Base-by-base conservation (phyloP, 2,888 invertebrate species). In the Temnothorax unifasciatus region DNA sequence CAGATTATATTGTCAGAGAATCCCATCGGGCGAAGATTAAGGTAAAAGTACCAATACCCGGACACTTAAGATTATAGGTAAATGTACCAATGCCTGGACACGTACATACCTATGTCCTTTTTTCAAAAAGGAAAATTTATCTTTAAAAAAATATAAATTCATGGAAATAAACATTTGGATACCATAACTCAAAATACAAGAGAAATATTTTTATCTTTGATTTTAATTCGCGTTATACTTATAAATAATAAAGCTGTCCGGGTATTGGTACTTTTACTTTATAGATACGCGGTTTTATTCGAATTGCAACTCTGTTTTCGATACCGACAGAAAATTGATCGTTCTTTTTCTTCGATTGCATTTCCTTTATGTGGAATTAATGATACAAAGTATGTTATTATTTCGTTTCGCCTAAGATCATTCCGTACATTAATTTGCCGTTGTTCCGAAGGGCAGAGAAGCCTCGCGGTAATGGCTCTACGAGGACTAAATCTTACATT, bases 401-500 rank as follows among this genome's bases (percentile, higher is more conserved):
- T 52, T 38, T 41, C 25, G 0, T 52, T 38, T 76, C 3, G 4
- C 52, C 4, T 13, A 13, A 29, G 25, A 18, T 76, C 5, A 52
- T 50, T 18, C 18, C 25, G 41, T 68, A 44, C n/a, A 44, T 41
- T 41, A 3, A 41, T 76, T 68, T 77, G n/a, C 15, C 9, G 44
- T 77, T 77, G 41, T 54, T 38, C 3, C 18, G 38, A 15, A 15
- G 2, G 11, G 3, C 21, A 15, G 52, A 29, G 25, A 18, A 52
- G 54, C 41, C 52, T 15, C 41, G 15, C 41, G 3, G 47, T 21
- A 47, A 63, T 5, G 5, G 5, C 44, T 29, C 44, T 34, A n/a
- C 3, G 41, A n/a, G 41, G 15, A 77, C 38, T 41, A 57, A 68
- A 77, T 57, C 29, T 44, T 57, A 13, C 54, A 73, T 59, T 74